phyloP scores from a whole-genome alignment of 2,888 invertebrate genomes.

The Dinocampus coccinellae region DNA sequence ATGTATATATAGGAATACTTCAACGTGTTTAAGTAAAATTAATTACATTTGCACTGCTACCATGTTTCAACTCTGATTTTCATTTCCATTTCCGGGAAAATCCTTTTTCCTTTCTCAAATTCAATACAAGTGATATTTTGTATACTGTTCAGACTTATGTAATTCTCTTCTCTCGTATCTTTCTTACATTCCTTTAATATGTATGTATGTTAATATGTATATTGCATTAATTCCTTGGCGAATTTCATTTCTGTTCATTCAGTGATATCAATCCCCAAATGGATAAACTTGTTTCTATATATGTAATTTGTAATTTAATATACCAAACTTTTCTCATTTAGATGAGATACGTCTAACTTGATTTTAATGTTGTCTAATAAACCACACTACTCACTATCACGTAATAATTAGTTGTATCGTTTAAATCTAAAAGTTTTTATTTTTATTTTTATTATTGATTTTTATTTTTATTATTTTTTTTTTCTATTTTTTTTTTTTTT shows the following conservation, averaged over 20 bases:
- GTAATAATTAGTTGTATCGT: conserved; percentile 32
- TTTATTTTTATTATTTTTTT: not conserved
- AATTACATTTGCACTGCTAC: conserved; percentile 38
- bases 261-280: conserved; percentile 38
- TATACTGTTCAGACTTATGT: not conserved
- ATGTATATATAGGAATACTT: conserved; percentile 3
- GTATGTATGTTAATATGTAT: conserved; percentile 1
- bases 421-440: conserved; percentile 6
- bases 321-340: conserved; percentile 34
- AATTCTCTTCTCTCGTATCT: not conserved
- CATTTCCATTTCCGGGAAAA: conserved; percentile 45
- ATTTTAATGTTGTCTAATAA: not conserved
- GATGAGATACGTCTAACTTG: not conserved
- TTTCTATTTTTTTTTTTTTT: too few relatives aligned
- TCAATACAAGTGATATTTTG: too few relatives aligned
- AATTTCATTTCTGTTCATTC: conserved; percentile 18
- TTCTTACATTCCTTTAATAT: not conserved
- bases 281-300: conserved; percentile 39
- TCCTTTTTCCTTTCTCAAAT: conserved; percentile 3
- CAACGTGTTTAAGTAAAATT: conserved; percentile 24
- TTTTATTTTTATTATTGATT: not conserved
- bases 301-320: conserved; percentile 34
- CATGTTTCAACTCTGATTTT: conserved; percentile 39
- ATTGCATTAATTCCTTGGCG: conserved; percentile 25
- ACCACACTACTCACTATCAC: too few relatives aligned